Conservation (phyloP, 2,888 invertebrate species). For the Eupithecia subumbrata region DNA sequence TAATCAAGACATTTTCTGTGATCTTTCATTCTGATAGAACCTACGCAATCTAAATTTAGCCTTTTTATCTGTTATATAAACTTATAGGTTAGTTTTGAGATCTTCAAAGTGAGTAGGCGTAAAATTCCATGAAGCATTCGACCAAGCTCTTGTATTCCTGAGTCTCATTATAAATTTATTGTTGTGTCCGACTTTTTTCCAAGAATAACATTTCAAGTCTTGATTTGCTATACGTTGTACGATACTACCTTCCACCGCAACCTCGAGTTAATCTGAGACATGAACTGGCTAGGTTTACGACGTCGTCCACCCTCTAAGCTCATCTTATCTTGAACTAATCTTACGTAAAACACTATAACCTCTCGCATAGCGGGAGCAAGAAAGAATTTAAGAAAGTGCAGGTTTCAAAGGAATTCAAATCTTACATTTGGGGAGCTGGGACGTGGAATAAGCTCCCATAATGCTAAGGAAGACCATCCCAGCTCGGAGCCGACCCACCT, state of each 20-base stretch:
- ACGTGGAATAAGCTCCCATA: not conserved
- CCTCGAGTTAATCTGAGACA: not conserved
- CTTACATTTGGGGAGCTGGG: too few relatives aligned
- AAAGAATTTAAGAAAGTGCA: not conserved
- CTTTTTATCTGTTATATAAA: not conserved
- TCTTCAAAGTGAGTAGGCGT: not conserved
- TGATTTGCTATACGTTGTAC: not conserved
- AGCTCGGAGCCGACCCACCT: too few relatives aligned
- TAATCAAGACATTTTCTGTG: too few relatives aligned
- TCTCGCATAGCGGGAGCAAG: not conserved
- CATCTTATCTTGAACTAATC: not conserved
- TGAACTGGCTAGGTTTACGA: not conserved
- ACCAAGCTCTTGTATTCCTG: not conserved
- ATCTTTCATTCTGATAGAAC: not conserved
- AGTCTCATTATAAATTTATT: not conserved
- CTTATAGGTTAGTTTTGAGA: not conserved
- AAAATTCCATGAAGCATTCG: not conserved
- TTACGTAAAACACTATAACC: not conserved
- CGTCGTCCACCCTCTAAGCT: slow-evolving; percentile 2
- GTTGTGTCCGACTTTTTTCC: not conserved
- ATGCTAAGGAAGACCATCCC: too few relatives aligned
- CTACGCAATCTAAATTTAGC: not conserved
- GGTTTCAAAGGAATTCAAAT: not conserved
- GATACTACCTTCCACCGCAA: not conserved
- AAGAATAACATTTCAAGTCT: not conserved